A percentile compares a stretch with the other conserved stretches of the same genome.
Evolutionary conservation across 2,888 invertebrate genomes (phyloP).

Genomic region (Ichneumoninae sp.): DNA sequence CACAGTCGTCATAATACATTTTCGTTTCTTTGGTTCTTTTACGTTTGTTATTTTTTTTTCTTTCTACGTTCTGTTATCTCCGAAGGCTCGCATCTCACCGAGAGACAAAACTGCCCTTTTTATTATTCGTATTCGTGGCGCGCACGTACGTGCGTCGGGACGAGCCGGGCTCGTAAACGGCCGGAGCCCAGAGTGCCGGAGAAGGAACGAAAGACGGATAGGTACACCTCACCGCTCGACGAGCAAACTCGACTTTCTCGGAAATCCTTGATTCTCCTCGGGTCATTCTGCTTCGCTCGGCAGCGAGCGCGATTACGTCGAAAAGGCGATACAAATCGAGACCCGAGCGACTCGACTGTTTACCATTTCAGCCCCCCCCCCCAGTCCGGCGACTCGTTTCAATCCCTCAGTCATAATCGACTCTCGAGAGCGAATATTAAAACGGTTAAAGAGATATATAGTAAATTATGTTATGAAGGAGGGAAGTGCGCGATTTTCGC

Average conservation of each 20-base stretch:
- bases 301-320: slow-evolving; percentile 11
- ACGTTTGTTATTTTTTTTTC: slow-evolving; percentile 8
- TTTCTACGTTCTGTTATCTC: slow-evolving; percentile 41
- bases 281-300: slow-evolving; percentile 5
- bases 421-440: slow-evolving; percentile 17
- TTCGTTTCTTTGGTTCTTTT: slow-evolving; percentile 17
- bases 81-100: slow-evolving; percentile 47
- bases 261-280: slow-evolving; percentile 69
- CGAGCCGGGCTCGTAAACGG: slow-evolving; percentile 65
- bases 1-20: slow-evolving; percentile 43
- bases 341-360: slow-evolving; percentile 19
- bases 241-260: slow-evolving; percentile 66
- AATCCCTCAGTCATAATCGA: slow-evolving; percentile 9
- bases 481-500: too few species aligned
- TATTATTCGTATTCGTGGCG: slow-evolving; percentile 53
- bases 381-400: background rate
- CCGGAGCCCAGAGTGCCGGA: slow-evolving; percentile 44
- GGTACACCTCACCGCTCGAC: slow-evolving; percentile 18
- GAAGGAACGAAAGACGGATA: slow-evolving; percentile 26
- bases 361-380: background rate
- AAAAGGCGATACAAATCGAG: slow-evolving; percentile 34
- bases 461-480: too few species aligned
- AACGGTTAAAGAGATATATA: background rate
- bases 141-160: slow-evolving; percentile 64
- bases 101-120: slow-evolving; percentile 47